Base-by-base conservation (phyloP, 2,888 invertebrate species). In the Pterostichus madidus region DNA sequence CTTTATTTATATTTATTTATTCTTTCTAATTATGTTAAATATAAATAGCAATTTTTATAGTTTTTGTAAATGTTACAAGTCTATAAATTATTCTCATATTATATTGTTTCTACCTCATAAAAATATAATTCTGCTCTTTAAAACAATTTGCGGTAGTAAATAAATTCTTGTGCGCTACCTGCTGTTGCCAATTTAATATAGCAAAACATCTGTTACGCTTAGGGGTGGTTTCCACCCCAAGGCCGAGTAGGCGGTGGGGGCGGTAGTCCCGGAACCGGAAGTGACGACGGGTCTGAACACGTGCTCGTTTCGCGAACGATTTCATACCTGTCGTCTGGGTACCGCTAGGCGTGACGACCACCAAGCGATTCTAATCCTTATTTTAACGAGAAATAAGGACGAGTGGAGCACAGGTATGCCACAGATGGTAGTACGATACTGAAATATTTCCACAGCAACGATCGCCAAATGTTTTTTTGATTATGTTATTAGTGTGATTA, bases 301-400 rank as follows among this genome's bases (percentile, higher is more conserved):
- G 87, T 88, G 87, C 87, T 86, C 84, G 83, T 86, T 86, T 87
- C 85, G 86, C 87, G 84, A 86, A 85, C 86, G 85, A 87, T 87
- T 87, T 86, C 86, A 86, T 87, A 87, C 86, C 87, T 88, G 88
- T 86, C 87, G 53, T 83, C 71, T 81, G 46, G 5, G 49, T 77
- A 75, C 81, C 73, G 73, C 81, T 75, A 81, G 75, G 71, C 71
- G 46, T 71, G 71, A 71, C 71, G 44, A 8, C 39, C 39, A 39
- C 8, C 39, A 35, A 64, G 13, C 64, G n/a, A 64, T 64, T 64
- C 32, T 64, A 11, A 64, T 13, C 32, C 32, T n/a, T 64, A 64
- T 35, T 1, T 5, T 2, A 11, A 35, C 4, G 13, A 2, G 31
- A 35, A n/a, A 32, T 64, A 35, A 32, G 13, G 64, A 13, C 32